These are phyloP conservation scores for Nephrocerus scutellatus DNA, from an alignment of 2,888 invertebrate genomes.

Conservation along the genomic window DNA sequence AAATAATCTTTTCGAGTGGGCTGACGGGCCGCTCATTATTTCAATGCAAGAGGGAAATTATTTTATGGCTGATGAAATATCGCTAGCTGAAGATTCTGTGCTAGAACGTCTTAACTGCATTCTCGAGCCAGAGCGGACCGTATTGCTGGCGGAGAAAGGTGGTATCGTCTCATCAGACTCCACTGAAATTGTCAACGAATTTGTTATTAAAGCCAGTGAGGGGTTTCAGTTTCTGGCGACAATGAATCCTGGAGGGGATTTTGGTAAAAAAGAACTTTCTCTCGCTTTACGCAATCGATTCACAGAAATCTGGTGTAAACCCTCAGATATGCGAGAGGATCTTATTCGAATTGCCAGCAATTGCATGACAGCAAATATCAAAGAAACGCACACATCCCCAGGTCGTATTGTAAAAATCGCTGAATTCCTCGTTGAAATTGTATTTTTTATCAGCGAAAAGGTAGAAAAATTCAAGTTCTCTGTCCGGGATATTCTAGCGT, in stretches of 20 bases:
- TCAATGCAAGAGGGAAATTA: conserved; percentile 84
- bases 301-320: conserved; percentile 97
- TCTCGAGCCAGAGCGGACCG: conserved; percentile 83
- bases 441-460: conserved; percentile 68
- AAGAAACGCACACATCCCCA: conserved; percentile 45
- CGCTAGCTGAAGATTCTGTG: conserved; percentile 96
- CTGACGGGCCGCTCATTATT: conserved; percentile 87
- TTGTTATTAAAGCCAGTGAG: conserved; percentile 60
- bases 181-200: conserved; percentile 43
- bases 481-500: conserved; percentile 84
- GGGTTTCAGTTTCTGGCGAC: conserved; percentile 91
- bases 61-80: conserved; percentile 97
- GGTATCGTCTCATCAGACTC: conserved; percentile 50
- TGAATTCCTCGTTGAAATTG: conserved; percentile 67
- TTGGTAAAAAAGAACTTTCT: conserved; percentile 97
- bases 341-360: conserved; percentile 72
- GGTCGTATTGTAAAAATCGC: conserved; percentile 52
- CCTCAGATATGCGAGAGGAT: conserved; percentile 65
- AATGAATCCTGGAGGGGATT: conserved; percentile 99
- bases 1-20: conserved; percentile 86
- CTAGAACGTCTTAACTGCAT: conserved; percentile 94
- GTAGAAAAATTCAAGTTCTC: conserved; percentile 77
- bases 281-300: conserved; percentile 95
- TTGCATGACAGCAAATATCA: conserved; percentile 59
- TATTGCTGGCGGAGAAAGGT: conserved; percentile 88